Conservation (phyloP, 2,797 vertebrate species). For the Sebastes matsubarae region DNA sequence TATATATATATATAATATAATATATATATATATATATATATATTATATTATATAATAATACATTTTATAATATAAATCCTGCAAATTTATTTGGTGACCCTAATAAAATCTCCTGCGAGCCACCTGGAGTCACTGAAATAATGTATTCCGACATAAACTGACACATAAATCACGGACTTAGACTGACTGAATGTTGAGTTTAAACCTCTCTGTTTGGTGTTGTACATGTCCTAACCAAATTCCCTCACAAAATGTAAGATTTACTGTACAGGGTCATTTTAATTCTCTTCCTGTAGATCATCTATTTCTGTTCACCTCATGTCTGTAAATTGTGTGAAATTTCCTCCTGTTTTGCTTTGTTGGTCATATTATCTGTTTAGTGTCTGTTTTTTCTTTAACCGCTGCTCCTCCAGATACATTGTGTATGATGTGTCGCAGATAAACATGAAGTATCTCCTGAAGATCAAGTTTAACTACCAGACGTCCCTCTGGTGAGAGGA, state of each 20-base stretch:
- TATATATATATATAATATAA: too few species aligned
- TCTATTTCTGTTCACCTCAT: background rate
- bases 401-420: conserved; percentile 89
- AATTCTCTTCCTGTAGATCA: background rate
- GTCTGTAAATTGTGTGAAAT: background rate
- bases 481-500: conserved; percentile 91
- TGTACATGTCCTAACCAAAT: background rate
- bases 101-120: too few species aligned
- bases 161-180: background rate
- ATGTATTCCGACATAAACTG: background rate
- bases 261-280: background rate
- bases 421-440: conserved; percentile 96
- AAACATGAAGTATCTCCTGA: conserved; percentile 97
- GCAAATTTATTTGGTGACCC: too few species aligned
- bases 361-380: background rate
- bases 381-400: conserved; percentile 82
- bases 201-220: background rate
- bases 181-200: background rate
- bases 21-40: too few species aligned
- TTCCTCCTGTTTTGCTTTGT: background rate
- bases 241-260: background rate
- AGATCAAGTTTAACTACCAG: conserved; percentile 97
- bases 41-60: too few species aligned
- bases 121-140: background rate
- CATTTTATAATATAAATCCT: too few species aligned